A percentile compares a stretch with the other conserved stretches of the same genome.
phyloP scores from a whole-genome alignment of 1,140 invertebrate genomes.

The Nephotettix cincticeps region DNA sequence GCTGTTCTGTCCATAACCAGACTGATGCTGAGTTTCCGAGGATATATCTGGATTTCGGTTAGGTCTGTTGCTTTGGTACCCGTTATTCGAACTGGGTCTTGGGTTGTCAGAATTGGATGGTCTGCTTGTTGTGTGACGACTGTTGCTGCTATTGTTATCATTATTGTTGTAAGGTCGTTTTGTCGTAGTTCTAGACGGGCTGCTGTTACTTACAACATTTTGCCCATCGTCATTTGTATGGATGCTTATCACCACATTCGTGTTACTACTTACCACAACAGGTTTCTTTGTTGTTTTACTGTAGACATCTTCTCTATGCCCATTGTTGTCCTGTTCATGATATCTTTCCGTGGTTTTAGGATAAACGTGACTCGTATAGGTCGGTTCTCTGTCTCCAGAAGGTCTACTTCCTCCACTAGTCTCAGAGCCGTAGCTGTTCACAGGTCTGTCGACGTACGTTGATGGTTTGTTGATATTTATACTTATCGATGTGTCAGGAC shows the following conservation, averaged over 20 bases:
- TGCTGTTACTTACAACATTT: not conserved
- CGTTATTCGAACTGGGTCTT: not conserved
- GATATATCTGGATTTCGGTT: conserved; percentile 12
- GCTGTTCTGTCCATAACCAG: conserved; percentile 4
- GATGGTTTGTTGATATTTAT: conserved; percentile 4
- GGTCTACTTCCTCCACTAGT: not conserved
- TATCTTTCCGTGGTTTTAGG: conserved; percentile 4
- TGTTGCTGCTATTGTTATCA: conserved; percentile 16
- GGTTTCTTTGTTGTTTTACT: conserved; percentile 20
- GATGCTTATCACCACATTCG: not conserved
- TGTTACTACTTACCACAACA: not conserved
- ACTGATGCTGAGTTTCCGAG: conserved; percentile 1
- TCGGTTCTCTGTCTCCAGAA: not conserved
- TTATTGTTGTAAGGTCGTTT: conserved; percentile 19
- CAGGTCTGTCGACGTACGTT: not conserved
- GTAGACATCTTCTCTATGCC: not conserved
- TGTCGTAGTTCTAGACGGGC: not conserved
- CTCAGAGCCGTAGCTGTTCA: not conserved
- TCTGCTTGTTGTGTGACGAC: not conserved
- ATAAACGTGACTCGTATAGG: not conserved
- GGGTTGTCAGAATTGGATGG: not conserved
- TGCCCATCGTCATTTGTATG: not conserved
- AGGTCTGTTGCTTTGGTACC: conserved; percentile 1
- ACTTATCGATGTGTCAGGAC: not conserved
- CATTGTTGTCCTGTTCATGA: not conserved